Evolutionary conservation across 2,888 invertebrate species (phyloP), one percentile per base, ranked within the genome.

Genomic region (Drosophila flavopinicola): DNA sequence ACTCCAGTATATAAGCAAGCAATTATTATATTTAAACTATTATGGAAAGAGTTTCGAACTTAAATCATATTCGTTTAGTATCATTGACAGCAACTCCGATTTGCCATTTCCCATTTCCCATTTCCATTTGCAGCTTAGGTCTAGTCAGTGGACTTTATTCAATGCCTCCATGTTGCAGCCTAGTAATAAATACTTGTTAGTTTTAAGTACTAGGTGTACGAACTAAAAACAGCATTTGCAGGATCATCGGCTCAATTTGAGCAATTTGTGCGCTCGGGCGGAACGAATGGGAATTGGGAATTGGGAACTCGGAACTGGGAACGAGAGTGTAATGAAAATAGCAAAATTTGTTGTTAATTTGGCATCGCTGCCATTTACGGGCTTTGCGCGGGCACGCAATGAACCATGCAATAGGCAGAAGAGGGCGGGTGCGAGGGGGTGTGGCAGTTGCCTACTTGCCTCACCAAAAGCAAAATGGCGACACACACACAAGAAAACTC

Each of bases 311-410:
- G 10, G 42, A n/a, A n/a, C n/a, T n/a, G n/a, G 27, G 24, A 29
- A 15, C 1, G 15, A 11, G 23, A 32, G 24, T 4, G 4, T 17
- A 32, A 13, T n/a, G 30, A 11, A 27, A 25, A 11, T n/a, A n/a
- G n/a, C 37, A 27, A 47, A 65, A 48, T 61, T 71, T 51, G 63
- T 63, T 59, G 66, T 66, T 75, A 66, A 78, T 68, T 82, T 78
- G 64, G 52, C 64, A 72, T 65, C 38, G 57, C 25, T 39, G 32
- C 58, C 58, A 54, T 65, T 58, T 59, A 64, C 23, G 61, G 61
- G 13, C 38, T 42, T 15, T 27, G 37, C 39, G 37, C n/a, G 23
- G 29, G 17, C 15, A 65, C 51, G 60, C 79, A 80, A 61, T 85
- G 69, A 85, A 83, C 45, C 86, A 49, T 75, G 45, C 41, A 52